Evolutionary conservation across 2,797 vertebrate species (phyloP), one percentile per base, ranked within the genome.

Genomic region (Platalea minor): DNA sequence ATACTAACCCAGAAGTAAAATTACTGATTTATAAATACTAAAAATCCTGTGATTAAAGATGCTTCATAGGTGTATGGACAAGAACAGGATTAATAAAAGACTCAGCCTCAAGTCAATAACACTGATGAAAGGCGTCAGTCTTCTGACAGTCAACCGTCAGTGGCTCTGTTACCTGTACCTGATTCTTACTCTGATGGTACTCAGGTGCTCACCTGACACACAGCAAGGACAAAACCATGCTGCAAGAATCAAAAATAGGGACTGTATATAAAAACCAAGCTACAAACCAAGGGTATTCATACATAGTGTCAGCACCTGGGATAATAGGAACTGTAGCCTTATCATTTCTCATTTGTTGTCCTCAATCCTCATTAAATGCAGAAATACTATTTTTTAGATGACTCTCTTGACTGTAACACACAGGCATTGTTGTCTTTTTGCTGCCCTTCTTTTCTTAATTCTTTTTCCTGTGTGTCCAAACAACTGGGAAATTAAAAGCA

Each of bases 401-500:
- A 76, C 78, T 79, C 16, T 89, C 33, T 77, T 50, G 60, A 54
- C 18, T 93, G n/a, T 33, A 91, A 23, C 67, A 53, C 9, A 57
- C 8, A 65, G 77, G 5, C 63, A 54, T 65, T 63, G 29, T 77
- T 86, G 91, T 94, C 21, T 63, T 56, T 83, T 88, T 91, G 23
- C 74, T 89, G 85, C 54, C 13, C 26, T 94, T 77, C 72, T 73
- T 91, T 91, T 48, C 56, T 25, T 88, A 60, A 37, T 96, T 72
- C 23, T 88, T 96, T 95, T 85, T n/a, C 78, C 53, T 70, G 5
- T 82, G 26, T 77, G 60, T 88, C 73, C 45, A 91, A 94, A 91
- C 43, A 95, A 88, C 53, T 70, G 65, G 76, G 70, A 92, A 95
- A 92, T 89, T 70, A 90, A 94, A 96, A 92, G 39, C 46, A 94